Conservation (phyloP, 2,888 invertebrate species). For the Acholoe squamosa region DNA sequence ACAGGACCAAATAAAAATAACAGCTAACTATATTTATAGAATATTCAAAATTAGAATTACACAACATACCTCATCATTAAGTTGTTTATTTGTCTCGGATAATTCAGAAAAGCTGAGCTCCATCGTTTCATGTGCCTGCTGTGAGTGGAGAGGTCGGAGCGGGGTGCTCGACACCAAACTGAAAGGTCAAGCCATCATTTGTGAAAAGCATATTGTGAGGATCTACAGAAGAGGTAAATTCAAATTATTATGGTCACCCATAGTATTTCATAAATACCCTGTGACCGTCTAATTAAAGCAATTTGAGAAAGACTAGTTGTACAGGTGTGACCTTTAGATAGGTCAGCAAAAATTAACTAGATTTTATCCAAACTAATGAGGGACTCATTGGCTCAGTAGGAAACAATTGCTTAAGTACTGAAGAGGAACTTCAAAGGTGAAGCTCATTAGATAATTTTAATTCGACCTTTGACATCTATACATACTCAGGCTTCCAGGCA, state of each 20-base stretch:
- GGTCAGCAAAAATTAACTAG: constrained; percentile 10
- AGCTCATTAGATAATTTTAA: background rate
- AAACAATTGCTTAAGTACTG: background rate
- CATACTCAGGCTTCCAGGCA: constrained; percentile 43
- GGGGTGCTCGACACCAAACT: constrained; percentile 59
- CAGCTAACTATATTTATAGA: too few relatives aligned
- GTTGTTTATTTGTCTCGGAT: background rate
- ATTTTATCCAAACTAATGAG: background rate
- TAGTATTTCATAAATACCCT: too few relatives aligned
- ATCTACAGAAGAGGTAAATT: background rate
- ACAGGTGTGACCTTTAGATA: background rate
- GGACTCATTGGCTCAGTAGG: background rate
- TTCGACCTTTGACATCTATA: constrained; percentile 20
- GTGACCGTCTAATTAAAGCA: too few relatives aligned
- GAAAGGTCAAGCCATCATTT: constrained; percentile 33
- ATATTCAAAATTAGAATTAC: too few relatives aligned
- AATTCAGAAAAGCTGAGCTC: constrained; percentile 36
- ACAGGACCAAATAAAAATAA: too few relatives aligned
- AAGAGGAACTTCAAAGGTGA: constrained; percentile 13
- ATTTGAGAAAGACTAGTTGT: background rate
- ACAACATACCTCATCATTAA: background rate
- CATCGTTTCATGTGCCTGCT: background rate
- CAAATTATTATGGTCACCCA: background rate
- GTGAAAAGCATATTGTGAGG: background rate
- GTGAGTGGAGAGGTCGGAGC: background rate